Conservation (phyloP, 1,140 invertebrate genomes). For the Drosophila lowei region DNA sequence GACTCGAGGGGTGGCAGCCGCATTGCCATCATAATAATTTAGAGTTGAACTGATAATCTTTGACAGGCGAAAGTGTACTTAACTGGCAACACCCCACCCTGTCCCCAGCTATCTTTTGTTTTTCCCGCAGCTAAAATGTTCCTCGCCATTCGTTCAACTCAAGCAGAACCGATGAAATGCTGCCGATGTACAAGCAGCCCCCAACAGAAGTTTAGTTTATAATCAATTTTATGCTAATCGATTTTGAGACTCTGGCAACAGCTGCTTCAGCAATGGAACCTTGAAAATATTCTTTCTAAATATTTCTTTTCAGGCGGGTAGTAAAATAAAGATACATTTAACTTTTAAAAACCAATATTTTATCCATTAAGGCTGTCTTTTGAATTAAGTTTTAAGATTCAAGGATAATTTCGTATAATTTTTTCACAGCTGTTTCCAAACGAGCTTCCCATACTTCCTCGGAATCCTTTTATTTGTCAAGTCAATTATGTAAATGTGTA, state of each 20-base stretch:
- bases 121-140: too few species aligned
- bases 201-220: conserved; percentile 43
- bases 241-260: conserved; percentile 26
- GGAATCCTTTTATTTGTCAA: conserved; percentile 40
- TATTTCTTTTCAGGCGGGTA: too few species aligned
- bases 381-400: too few species aligned
- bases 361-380: too few species aligned
- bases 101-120: background rate
- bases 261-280: conserved; percentile 3
- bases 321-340: too few species aligned
- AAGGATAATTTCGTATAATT: background rate
- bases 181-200: conserved; percentile 19
- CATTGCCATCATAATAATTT: conserved; percentile 66
- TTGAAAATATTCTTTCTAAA: conserved; percentile 11
- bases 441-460: background rate
- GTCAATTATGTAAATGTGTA: conserved; percentile 55
- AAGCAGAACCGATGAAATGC: conserved; percentile 16
- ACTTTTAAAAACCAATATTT: too few species aligned
- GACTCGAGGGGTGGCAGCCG: conserved; percentile 18
- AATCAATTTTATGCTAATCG: conserved; percentile 44
- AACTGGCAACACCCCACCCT: conserved; percentile 17
- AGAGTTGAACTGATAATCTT: conserved; percentile 64
- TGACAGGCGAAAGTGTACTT: conserved; percentile 57
- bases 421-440: background rate
- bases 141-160: too few species aligned